Conservation (phyloP, 2,797 vertebrate species). For the Kryptolebias ocellatus region DNA sequence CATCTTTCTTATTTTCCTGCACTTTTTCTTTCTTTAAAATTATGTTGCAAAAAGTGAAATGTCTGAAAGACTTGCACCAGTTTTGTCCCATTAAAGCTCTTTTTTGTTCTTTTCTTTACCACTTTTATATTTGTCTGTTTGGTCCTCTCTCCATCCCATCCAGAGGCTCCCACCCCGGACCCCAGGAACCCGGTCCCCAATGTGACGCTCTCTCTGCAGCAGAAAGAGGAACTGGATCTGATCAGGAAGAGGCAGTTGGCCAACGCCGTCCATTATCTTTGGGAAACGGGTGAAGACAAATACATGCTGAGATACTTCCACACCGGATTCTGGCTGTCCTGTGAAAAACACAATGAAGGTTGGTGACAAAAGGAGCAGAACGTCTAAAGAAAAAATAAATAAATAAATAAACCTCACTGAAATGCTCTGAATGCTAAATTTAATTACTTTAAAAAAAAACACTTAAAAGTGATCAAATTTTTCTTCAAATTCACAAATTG, state of each 20-base stretch:
- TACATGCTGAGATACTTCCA: conserved; percentile 87
- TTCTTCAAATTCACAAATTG: too few species aligned
- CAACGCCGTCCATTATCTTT: conserved; percentile 87
- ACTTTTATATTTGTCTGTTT: not conserved
- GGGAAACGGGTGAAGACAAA: conserved; percentile 89
- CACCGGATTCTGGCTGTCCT: conserved; percentile 88
- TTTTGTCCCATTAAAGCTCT: not conserved
- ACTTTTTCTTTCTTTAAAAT: not conserved
- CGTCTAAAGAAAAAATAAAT: too few species aligned
- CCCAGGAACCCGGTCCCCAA: conserved; percentile 60
- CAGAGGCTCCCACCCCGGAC: conserved; percentile 76
- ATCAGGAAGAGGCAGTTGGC: conserved; percentile 73
- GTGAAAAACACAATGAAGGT: conserved; percentile 86
- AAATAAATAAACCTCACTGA: too few species aligned
- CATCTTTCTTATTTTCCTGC: not conserved
- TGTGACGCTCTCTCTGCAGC: conserved; percentile 68
- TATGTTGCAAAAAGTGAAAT: not conserved
- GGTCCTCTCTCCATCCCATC: not conserved
- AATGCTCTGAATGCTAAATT: too few species aligned
- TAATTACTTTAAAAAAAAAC: too few species aligned
- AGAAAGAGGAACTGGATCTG: conserved; percentile 72
- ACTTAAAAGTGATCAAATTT: too few species aligned
- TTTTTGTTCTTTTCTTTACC: not conserved
- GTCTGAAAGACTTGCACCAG: not conserved
- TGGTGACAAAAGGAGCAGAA: conserved; percentile 15